Evolutionary conservation across 1,140 invertebrate species (phyloP).

Genomic region (Caenorhabditis remanei): DNA sequence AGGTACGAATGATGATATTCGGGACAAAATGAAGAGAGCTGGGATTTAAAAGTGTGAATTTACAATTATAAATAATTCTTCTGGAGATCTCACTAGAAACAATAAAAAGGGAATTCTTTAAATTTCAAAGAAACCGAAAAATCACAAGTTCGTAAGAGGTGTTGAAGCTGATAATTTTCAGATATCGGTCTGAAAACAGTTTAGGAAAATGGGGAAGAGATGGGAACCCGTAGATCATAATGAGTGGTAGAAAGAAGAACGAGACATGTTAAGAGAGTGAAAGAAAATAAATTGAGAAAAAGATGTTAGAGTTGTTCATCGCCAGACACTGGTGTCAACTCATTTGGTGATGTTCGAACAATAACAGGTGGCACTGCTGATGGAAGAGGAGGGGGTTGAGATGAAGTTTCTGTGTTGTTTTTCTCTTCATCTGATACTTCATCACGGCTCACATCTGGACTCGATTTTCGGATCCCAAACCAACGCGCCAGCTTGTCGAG

Average conservation of each 20-base stretch:
- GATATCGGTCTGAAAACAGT: conserved; percentile 7
- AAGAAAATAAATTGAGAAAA: conserved; percentile 52
- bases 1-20: conserved; percentile 47
- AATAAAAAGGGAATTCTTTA: conserved; percentile 28
- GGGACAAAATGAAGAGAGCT: conserved; percentile 21
- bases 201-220: not conserved
- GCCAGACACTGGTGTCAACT: conserved; percentile 60
- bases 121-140: conserved; percentile 52
- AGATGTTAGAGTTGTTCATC: conserved; percentile 58
- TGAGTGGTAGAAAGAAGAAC: conserved; percentile 23
- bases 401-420: not conserved
- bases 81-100: conserved; percentile 44
- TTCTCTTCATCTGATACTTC: conserved; percentile 44
- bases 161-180: conserved; percentile 1
- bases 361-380: conserved; percentile 52
- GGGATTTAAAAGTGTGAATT: not conserved
- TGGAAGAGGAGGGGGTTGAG: not conserved
- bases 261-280: not conserved
- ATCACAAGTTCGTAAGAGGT: conserved; percentile 50
- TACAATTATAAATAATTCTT: conserved; percentile 16
- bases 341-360: conserved; percentile 61
- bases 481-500: conserved; percentile 66
- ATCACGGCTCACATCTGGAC: conserved; percentile 53
- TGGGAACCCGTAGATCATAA: conserved; percentile 40
- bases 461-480: conserved; percentile 57